Evolutionary conservation across 2,888 invertebrate species (phyloP).

Genomic region (Cryptus viduatorius): DNA sequence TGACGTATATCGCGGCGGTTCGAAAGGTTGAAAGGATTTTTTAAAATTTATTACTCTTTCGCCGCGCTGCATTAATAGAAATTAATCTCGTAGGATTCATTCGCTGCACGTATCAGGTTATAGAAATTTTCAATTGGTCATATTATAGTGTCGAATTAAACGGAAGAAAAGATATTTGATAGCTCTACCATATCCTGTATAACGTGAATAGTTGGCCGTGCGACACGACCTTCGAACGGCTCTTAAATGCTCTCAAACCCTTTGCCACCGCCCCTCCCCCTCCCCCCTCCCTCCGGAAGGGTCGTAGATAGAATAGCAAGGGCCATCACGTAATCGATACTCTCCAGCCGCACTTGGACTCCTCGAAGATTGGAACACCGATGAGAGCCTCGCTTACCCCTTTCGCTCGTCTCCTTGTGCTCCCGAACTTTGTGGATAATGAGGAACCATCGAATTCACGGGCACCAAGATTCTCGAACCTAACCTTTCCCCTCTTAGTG

Average conservation of each 20-base stretch:
- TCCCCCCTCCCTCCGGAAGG: not conserved
- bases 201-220: not conserved
- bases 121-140: not conserved
- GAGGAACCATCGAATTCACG: constrained; percentile 58
- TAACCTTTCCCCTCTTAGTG: not conserved
- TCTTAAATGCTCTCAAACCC: constrained; percentile 17
- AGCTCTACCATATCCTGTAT: not conserved
- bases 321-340: constrained; percentile 62
- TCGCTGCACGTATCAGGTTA: not conserved
- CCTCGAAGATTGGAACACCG: constrained; percentile 44
- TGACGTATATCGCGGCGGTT: not conserved
- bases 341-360: constrained; percentile 47
- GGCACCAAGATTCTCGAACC: constrained; percentile 25
- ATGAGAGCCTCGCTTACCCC: constrained; percentile 19
- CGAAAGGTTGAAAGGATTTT: not conserved
- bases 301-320: constrained; percentile 19
- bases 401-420: constrained; percentile 1
- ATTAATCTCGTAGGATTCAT: not conserved
- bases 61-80: not conserved
- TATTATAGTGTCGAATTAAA: not conserved
- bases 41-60: not conserved
- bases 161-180: not conserved
- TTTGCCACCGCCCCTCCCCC: not conserved
- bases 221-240: constrained; percentile 40
- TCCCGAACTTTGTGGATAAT: constrained; percentile 57